Conservation (phyloP, 1,140 invertebrate species). For the Drosophila repletoides region DNA sequence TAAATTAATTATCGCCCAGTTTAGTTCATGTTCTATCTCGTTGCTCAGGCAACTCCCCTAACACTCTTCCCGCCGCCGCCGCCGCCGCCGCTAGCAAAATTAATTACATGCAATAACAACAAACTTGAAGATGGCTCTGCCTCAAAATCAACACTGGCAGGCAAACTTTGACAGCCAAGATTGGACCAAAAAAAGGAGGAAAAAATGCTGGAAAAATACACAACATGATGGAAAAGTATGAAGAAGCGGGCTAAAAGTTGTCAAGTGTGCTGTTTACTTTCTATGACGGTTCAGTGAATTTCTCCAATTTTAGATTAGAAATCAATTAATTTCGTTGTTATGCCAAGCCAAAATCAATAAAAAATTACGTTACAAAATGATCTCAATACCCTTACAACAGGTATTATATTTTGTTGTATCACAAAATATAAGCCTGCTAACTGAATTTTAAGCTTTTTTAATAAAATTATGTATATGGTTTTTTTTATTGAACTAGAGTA, state of each 20-base stretch:
- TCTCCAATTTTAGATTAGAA: slow-evolving; percentile 54
- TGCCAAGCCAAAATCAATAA: slow-evolving; percentile 49
- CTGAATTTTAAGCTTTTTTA: neutral
- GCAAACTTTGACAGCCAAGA: slow-evolving; percentile 50
- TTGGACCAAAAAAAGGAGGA: slow-evolving; percentile 3
- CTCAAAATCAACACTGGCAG: slow-evolving; percentile 57
- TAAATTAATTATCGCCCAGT: slow-evolving; percentile 58
- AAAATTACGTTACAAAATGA: slow-evolving; percentile 25
- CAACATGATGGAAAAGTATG: neutral
- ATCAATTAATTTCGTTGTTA: slow-evolving; percentile 61
- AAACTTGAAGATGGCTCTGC: slow-evolving; percentile 39
- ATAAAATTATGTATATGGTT: too few species aligned
- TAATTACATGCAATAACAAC: slow-evolving; percentile 65
- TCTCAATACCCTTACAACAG: too few species aligned
- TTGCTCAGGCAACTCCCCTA: neutral
- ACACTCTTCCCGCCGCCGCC: neutral
- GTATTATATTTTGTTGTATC: neutral
- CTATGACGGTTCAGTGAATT: neutral
- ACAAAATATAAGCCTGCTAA: neutral
- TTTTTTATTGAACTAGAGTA: too few species aligned
- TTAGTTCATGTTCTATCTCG: slow-evolving; percentile 15
- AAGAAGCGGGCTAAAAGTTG: slow-evolving; percentile 31
- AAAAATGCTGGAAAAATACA: slow-evolving; percentile 6
- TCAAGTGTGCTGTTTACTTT: slow-evolving; percentile 55
- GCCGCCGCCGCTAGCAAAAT: slow-evolving; percentile 40